These are phyloP conservation scores for Diachasmimorpha longicaudata DNA, from an alignment of 1,140 invertebrate species.

Conservation along the genomic window DNA sequence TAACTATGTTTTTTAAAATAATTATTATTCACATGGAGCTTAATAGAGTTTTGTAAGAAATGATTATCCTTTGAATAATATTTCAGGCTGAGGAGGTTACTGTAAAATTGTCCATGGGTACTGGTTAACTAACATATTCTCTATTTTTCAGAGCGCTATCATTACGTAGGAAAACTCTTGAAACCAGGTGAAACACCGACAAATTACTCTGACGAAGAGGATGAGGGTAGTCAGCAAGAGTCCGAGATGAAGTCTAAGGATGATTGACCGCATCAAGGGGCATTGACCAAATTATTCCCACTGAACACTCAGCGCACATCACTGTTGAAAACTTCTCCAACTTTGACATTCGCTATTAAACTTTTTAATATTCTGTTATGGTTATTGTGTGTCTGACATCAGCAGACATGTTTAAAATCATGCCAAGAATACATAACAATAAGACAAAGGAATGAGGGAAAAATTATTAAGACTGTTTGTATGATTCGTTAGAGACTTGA, in stretches of 20 bases:
- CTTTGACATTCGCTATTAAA: background rate
- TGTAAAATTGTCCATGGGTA: too few species aligned
- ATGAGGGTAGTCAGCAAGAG: constrained; percentile 67
- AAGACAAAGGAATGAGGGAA: background rate
- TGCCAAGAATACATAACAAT: constrained; percentile 30
- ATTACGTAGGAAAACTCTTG: constrained; percentile 88
- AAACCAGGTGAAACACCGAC: constrained; percentile 90
- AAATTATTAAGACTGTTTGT: constrained; percentile 26
- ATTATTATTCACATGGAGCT: too few species aligned
- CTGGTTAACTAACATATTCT: background rate
- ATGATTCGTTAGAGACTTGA: constrained; percentile 37
- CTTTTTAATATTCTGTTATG: constrained; percentile 8
- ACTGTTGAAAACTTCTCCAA: constrained; percentile 28
- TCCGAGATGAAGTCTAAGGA: constrained; percentile 51
- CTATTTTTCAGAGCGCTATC: constrained; percentile 86
- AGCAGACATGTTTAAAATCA: constrained; percentile 38
- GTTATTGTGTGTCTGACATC: background rate
- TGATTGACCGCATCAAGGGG: constrained; percentile 50
- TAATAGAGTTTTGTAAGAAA: too few species aligned
- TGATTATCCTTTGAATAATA: too few species aligned
- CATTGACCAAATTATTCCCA: constrained; percentile 22
- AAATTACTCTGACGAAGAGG: constrained; percentile 92
- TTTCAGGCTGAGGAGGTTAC: too few species aligned
- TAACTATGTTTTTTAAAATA: too few species aligned
- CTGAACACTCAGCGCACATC: constrained; percentile 44